Evolutionary conservation across 2,888 invertebrate species (phyloP).

Genomic region (Drosophila picticornis): DNA sequence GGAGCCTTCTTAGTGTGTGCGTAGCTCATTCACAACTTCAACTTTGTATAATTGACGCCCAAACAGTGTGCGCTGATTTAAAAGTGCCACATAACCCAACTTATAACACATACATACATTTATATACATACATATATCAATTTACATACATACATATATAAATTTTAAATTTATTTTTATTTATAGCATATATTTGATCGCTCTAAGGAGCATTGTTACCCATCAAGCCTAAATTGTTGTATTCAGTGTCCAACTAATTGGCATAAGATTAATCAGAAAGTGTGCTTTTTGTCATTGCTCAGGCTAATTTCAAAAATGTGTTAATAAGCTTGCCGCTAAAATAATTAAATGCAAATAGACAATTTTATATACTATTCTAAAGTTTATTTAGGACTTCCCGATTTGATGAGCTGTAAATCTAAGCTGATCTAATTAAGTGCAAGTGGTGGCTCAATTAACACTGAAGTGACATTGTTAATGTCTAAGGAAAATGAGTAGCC

Average conservation of each 20-base stretch:
- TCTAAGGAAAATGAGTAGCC: neutral
- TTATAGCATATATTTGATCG: neutral
- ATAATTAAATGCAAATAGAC: neutral
- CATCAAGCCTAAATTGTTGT: neutral
- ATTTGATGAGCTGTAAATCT: neutral
- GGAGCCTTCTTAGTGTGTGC: neutral
- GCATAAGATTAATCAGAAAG: neutral
- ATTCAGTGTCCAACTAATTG: neutral
- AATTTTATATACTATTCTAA: neutral
- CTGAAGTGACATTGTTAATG: neutral
- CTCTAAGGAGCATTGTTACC: neutral
- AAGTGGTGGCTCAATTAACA: neutral
- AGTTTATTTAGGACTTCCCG: neutral
- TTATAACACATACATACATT: too few species aligned
- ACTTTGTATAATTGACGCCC: neutral
- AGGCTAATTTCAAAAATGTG: too few species aligned
- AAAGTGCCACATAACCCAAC: neutral
- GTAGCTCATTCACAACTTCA: neutral
- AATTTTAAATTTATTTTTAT: neutral
- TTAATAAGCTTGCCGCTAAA: neutral
- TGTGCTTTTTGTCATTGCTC: neutral
- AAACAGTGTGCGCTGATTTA: neutral
- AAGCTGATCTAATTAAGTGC: slow-evolving; percentile 11
- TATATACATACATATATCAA: neutral
- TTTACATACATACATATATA: neutral